Evolutionary conservation across 1,140 invertebrate species (phyloP).

Genomic region (Zaprionus vittiger): DNA sequence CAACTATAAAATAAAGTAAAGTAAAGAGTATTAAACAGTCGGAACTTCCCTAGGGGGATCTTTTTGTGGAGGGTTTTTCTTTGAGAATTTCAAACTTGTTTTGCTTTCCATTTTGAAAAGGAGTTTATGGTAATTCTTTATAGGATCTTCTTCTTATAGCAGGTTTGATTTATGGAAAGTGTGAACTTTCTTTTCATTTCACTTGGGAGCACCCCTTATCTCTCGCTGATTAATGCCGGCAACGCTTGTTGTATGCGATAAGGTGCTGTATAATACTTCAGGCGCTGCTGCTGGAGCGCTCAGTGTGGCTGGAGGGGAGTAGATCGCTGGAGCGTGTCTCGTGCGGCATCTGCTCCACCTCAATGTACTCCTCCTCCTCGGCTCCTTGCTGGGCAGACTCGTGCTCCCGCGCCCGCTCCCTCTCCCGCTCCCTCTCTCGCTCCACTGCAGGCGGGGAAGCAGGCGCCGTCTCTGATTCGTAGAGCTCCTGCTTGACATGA

Average conservation of each 20-base stretch:
- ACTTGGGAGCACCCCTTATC: too few relatives aligned
- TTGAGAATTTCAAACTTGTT: too few relatives aligned
- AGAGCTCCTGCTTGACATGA: slow-evolving; percentile 70
- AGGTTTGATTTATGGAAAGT: too few relatives aligned
- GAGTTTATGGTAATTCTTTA: too few relatives aligned
- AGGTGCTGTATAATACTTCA: slow-evolving; percentile 10
- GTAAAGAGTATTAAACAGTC: not conserved
- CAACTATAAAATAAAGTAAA: not conserved
- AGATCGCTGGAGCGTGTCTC: slow-evolving; percentile 54
- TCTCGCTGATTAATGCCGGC: too few relatives aligned
- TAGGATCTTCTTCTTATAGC: too few relatives aligned
- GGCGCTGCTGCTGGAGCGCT: slow-evolving; percentile 68
- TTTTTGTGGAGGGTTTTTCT: not conserved
- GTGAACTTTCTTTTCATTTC: too few relatives aligned
- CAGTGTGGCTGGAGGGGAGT: slow-evolving; percentile 26
- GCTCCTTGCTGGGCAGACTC: slow-evolving; percentile 14
- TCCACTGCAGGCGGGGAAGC: slow-evolving; percentile 18
- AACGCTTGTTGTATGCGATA: not conserved
- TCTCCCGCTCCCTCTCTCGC: not conserved
- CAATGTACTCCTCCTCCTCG: slow-evolving; percentile 84
- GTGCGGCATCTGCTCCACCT: slow-evolving; percentile 78
- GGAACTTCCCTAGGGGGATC: not conserved
- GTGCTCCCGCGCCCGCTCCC: not conserved
- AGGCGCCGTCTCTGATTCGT: slow-evolving; percentile 51
- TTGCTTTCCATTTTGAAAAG: too few relatives aligned